These are phyloP conservation scores for Turnix velox DNA, from an alignment of 2,113 vertebrate genomes.

Conservation along the genomic window DNA sequence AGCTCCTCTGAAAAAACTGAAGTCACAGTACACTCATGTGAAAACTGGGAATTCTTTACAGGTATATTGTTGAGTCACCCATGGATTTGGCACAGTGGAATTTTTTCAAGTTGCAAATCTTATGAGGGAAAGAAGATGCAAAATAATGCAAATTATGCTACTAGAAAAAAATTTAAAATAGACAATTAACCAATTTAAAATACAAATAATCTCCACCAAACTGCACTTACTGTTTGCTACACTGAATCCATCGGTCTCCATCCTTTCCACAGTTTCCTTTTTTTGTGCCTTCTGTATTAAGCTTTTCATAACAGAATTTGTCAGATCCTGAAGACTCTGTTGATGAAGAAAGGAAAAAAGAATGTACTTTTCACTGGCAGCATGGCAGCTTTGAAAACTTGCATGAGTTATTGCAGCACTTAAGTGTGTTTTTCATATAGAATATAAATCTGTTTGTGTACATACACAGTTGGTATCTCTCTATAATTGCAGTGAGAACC, in stretches of 20 bases:
- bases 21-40: not conserved
- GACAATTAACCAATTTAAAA: not conserved
- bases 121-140: not conserved
- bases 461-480: not conserved
- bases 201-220: not conserved
- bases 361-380: not conserved
- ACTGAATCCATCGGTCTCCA: slow-evolving; percentile 91
- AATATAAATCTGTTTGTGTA: not conserved
- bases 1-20: not conserved
- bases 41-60: not conserved
- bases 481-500: not conserved
- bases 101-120: not conserved
- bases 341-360: not conserved
- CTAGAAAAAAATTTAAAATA: not conserved
- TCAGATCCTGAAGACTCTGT: slow-evolving; percentile 90
- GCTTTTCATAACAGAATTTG: slow-evolving; percentile 98
- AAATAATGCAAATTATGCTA: not conserved
- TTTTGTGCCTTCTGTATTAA: slow-evolving; percentile 96
- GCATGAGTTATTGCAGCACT: not conserved
- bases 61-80: not conserved
- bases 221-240: slow-evolving; percentile 94
- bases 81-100: not conserved
- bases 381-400: not conserved
- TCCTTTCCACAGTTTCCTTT: slow-evolving; percentile 97
- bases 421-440: not conserved